Conservation (phyloP, 37 sponge, comb jelly and placozoan species). For the Ephydatia muelleri region DNA sequence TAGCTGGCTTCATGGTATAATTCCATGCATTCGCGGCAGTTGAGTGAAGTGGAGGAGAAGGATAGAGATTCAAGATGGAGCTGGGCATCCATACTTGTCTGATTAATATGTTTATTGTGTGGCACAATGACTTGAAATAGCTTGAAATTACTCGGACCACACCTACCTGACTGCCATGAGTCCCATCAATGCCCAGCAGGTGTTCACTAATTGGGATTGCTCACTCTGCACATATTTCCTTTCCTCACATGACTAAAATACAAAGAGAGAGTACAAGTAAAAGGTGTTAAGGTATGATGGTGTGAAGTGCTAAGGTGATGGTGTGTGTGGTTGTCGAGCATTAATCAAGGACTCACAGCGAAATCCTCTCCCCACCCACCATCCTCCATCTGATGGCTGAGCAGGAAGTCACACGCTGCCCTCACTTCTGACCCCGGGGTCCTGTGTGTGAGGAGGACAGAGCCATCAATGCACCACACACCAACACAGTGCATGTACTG, state of each 20-base stretch:
- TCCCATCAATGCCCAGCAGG: conserved; percentile 90
- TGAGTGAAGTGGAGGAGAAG: too few relatives aligned
- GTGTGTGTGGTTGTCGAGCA: too few relatives aligned
- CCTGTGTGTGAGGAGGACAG: conserved; percentile 20
- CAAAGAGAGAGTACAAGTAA: not conserved
- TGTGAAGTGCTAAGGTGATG: too few relatives aligned
- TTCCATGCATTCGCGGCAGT: too few relatives aligned
- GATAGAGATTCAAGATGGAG: too few relatives aligned
- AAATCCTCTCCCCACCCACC: conserved; percentile 95
- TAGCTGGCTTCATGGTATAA: too few relatives aligned
- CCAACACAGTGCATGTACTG: too few relatives aligned
- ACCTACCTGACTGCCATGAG: conserved; percentile 85
- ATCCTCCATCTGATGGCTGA: conserved; percentile 66
- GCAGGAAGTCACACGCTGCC: conserved; percentile 55
- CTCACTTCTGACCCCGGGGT: conserved; percentile 73
- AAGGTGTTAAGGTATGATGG: too few relatives aligned
- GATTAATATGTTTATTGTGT: too few relatives aligned
- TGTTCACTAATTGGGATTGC: conserved; percentile 76
- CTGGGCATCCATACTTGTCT: too few relatives aligned
- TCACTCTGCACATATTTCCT: conserved; percentile 64
- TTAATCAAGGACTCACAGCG: conserved; percentile 37
- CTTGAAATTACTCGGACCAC: not conserved
- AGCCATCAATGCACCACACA: too few relatives aligned
- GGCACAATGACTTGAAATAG: not conserved
- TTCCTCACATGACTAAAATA: conserved; percentile 78